Conservation (phyloP, 2,113 vertebrate species). For the Rhinoderma darwinii region DNA sequence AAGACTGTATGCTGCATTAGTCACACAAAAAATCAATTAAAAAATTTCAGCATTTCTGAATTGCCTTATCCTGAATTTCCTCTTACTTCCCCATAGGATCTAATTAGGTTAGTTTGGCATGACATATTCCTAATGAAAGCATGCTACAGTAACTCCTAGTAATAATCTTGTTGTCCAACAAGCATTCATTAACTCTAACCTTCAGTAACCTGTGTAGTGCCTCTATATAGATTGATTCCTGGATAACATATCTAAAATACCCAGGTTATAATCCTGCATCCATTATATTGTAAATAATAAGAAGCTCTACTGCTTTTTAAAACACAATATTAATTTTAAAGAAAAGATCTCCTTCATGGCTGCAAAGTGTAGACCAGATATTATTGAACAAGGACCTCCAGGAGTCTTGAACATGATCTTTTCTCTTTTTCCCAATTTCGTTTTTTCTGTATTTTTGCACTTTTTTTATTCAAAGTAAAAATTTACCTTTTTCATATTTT, state of each 20-base stretch:
- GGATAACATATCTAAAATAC: neutral
- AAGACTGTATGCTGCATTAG: neutral
- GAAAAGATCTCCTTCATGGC: neutral
- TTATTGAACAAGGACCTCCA: neutral
- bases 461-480: no score
- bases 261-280: neutral
- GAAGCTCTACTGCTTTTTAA: neutral
- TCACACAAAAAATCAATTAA: neutral
- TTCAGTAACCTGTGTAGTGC: neutral
- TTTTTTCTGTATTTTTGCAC: neutral
- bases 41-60: neutral
- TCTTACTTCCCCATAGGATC: neutral
- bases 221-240: neutral
- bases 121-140: slow-evolving; percentile 18
- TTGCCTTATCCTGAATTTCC: neutral
- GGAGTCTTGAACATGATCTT: neutral
- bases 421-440: neutral
- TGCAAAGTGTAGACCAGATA: neutral
- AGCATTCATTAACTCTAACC: slow-evolving; percentile 20
- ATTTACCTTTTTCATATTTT: no score
- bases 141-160: slow-evolving; percentile 4
- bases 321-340: neutral
- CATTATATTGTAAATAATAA: neutral
- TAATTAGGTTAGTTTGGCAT: slow-evolving; percentile 25
- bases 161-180: slow-evolving; percentile 23